Base-by-base conservation (phyloP, 2,797 vertebrate species). In the Enteromius viviparus region DNA sequence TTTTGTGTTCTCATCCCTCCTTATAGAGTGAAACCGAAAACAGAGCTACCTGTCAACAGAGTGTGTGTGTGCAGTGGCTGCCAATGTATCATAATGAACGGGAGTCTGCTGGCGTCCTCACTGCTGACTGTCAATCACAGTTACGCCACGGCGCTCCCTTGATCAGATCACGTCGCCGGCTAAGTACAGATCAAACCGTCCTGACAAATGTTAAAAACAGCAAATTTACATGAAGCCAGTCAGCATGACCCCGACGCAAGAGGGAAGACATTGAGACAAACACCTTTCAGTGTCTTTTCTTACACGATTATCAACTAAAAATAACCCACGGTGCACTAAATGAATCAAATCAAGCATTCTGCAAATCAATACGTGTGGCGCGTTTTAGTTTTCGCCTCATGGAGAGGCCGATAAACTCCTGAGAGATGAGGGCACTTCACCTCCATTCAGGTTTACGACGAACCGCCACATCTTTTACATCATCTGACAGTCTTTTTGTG, bases 361-460 rank as follows among this genome's bases (percentile, higher is more conserved):
- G 40, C 37, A 15, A 69, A 83, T 83, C 81, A 83, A 83, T 83
- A 77, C 65, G 23, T 62, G 81, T 19, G 26, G 37, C 17, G 17
- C 32, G 40, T 71, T 70, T 70, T 60, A 47, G 78, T 70, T 49
- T 68, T 68, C 60, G 15, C 60, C 60, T 37, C 49, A 32, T 29
- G 23, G 49, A 79, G 80, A 76, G 45, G 32, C 58, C 11, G 40
- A 74, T 51, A 64, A 74, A 53, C 29, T 32, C 32, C 2, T 15
- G 62, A 80, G 26, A 62, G 66, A 71, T 80, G 78, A 80, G 78
- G 78, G 51, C 53, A 47, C 81, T 78, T 83, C 81, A 83, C 75
- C 75, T 78, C 75, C 37, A 51, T 70, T 60, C 51, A 69, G 65
- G 74, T 77, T 83, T 49, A 26, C 40, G 32, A 60, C 17, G 19